A percentile compares a stretch with the other conserved stretches of the same genome.
Conservation (phyloP, 2,888 invertebrate species). For the Dolomedes plantarius region DNA sequence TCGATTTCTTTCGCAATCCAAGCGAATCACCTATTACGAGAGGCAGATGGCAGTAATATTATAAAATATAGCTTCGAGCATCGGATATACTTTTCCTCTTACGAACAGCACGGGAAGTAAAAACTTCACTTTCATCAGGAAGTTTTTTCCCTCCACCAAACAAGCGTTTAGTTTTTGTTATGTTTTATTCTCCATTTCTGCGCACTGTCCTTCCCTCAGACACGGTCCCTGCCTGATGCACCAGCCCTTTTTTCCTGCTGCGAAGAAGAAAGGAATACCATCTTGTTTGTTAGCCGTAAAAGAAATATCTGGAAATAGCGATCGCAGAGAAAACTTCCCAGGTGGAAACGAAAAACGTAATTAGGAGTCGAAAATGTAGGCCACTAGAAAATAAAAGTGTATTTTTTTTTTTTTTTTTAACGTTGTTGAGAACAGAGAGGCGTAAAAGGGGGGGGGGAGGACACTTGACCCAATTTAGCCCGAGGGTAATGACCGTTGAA, state of each 20-base stretch:
- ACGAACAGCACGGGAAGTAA: background rate
- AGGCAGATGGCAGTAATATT: background rate
- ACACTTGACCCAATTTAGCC: slow-evolving; percentile 8
- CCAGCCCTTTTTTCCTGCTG: background rate
- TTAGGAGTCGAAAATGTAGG: background rate
- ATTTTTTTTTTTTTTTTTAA: too few relatives aligned
- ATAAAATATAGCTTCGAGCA: background rate
- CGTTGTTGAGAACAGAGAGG: background rate
- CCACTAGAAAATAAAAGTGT: slow-evolving; percentile 2
- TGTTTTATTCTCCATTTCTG: background rate
- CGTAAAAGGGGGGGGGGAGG: background rate
- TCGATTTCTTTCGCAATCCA: background rate
- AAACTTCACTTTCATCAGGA: background rate
- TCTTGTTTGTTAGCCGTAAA: background rate
- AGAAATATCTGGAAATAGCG: background rate
- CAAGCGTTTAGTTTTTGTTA: too few relatives aligned
- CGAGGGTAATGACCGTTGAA: slow-evolving; percentile 3
- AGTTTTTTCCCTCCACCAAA: background rate
- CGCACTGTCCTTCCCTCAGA: background rate
- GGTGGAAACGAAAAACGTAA: slow-evolving; percentile 2
- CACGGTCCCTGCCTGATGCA: background rate
- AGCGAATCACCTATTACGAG: background rate
- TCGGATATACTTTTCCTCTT: background rate
- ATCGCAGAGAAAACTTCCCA: background rate
- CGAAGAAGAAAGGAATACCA: background rate